Conservation (phyloP, 2,113 vertebrate species). For the Dasyornis broadbenti region DNA sequence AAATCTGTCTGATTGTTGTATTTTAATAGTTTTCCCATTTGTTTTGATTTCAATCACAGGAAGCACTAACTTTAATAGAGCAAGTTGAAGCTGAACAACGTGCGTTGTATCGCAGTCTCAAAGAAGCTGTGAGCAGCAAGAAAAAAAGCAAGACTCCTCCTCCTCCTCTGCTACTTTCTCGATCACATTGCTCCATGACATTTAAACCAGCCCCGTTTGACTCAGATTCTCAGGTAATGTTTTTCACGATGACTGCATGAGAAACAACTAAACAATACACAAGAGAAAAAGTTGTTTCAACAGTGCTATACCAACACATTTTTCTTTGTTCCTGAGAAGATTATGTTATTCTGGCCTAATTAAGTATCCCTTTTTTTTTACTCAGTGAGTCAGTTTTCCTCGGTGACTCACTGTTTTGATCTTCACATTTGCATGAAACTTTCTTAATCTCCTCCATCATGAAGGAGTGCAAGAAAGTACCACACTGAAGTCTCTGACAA, state of each 20-base stretch:
- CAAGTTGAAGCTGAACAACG: conserved; percentile 83
- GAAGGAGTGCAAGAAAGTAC: neutral
- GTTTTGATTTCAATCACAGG: conserved; percentile 70
- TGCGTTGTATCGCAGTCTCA: conserved; percentile 63
- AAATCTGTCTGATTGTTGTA: neutral
- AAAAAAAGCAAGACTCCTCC: conserved; percentile 75
- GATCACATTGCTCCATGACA: conserved; percentile 79
- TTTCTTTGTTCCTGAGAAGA: neutral
- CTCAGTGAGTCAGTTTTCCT: neutral
- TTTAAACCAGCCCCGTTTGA: conserved; percentile 83
- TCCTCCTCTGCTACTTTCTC: conserved; percentile 82
- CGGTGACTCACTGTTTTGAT: conserved; percentile 8
- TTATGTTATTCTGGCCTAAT: neutral
- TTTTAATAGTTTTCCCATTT: conserved; percentile 1
- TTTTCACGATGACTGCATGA: neutral
- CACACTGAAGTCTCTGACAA: neutral
- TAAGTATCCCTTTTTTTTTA: neutral
- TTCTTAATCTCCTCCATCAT: neutral
- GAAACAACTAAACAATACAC: neutral
- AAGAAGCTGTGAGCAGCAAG: conserved; percentile 33
- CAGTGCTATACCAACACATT: neutral
- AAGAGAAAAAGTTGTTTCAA: neutral
- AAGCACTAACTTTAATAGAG: conserved; percentile 79
- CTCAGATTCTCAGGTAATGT: conserved; percentile 78
- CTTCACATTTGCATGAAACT: neutral